Percentiles rank a stretch among this genome's conserved stretches.
phyloP scores from a whole-genome alignment of 2,113 vertebrate species.

The Cryptotis parvus region DNA sequence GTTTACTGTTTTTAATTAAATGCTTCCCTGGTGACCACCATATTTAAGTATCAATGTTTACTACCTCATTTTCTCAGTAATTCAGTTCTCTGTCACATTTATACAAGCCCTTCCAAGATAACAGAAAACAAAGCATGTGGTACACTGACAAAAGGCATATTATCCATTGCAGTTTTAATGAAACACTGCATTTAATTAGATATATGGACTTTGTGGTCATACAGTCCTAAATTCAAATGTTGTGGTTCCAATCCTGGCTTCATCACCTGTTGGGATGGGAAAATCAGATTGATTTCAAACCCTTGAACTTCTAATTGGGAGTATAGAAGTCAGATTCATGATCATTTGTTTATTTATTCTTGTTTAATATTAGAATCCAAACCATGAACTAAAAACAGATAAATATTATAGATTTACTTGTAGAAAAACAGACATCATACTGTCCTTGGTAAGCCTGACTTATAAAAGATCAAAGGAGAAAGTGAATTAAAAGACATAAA shows the following conservation, averaged over 20 bases:
- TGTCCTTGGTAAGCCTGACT: neutral
- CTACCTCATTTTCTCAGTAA: neutral
- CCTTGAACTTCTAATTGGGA: neutral
- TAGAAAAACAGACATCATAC: neutral
- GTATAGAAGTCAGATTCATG: neutral
- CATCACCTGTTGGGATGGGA: accelerated
- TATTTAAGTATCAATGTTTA: neutral
- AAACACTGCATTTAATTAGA: neutral
- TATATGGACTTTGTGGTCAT: neutral
- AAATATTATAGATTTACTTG: neutral
- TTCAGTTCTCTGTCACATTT: neutral
- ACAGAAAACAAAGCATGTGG: neutral
- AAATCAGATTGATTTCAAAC: neutral
- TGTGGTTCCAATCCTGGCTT: neutral
- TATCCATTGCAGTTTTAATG: neutral
- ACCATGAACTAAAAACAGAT: neutral
- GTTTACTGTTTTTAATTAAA: conserved; percentile 27
- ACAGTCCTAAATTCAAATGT: neutral
- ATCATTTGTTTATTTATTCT: neutral
- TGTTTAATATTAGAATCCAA: neutral
- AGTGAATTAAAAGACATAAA: conserved; percentile 3
- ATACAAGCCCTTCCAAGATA: neutral
- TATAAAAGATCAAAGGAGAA: neutral
- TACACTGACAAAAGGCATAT: neutral
- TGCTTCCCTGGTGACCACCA: neutral